phyloP scores from a whole-genome alignment of 2,888 invertebrate species.

The Microdon myrmicae region DNA sequence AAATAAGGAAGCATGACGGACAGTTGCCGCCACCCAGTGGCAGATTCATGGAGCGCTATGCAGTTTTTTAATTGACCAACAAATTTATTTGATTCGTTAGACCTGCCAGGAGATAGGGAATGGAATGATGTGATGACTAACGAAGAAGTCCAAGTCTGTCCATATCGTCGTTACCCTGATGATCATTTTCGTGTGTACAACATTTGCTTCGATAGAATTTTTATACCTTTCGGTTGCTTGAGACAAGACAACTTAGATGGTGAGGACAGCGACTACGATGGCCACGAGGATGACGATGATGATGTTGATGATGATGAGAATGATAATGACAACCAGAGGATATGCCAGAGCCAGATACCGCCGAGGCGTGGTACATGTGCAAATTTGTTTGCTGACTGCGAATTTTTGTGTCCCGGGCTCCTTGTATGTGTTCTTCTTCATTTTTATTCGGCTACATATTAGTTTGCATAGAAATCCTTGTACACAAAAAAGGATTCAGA shows the following conservation, averaged over 20 bases:
- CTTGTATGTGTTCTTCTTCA: conserved; percentile 43
- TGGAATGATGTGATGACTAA: conserved; percentile 16
- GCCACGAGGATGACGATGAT: conserved; percentile 17
- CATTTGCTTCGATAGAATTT: conserved; percentile 45
- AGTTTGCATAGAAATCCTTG: conserved; percentile 44
- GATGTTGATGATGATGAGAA: too few relatives aligned
- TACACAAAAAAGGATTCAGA: conserved; percentile 46
- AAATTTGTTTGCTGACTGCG: conserved; percentile 51
- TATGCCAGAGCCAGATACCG: too few relatives aligned
- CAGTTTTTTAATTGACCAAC: conserved; percentile 68
- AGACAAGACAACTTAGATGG: too few relatives aligned
- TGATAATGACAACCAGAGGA: too few relatives aligned
- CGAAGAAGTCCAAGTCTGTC: conserved; percentile 45
- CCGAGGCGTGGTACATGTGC: conserved; percentile 51
- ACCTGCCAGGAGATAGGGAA: conserved; percentile 26
- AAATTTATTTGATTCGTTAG: conserved; percentile 67
- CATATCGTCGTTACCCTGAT: conserved; percentile 39
- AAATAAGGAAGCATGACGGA: conserved; percentile 35
- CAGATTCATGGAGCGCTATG: conserved; percentile 59
- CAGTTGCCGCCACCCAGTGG: conserved; percentile 37
- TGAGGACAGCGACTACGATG: conserved; percentile 16
- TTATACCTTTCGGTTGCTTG: conserved; percentile 35
- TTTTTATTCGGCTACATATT: conserved; percentile 48
- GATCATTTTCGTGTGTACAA: conserved; percentile 1
- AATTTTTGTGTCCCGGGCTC: conserved; percentile 31